A percentile compares a stretch with the other conserved stretches of the same genome.
These are phyloP conservation scores for Platanista minor DNA, from an alignment of 2,113 vertebrate species.

Conservation along the genomic window DNA sequence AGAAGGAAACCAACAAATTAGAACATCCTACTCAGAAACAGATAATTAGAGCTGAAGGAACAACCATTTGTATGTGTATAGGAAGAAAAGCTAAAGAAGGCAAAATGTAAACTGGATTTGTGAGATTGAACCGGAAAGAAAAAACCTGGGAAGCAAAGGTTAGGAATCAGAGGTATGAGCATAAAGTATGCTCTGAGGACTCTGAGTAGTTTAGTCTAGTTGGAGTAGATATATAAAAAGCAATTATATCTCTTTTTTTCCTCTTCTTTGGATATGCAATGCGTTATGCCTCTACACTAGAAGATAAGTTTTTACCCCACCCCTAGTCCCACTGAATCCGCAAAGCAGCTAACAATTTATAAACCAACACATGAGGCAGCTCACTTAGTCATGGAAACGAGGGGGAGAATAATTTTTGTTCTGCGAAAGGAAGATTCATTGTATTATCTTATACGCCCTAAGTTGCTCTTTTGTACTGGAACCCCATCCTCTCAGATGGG, in stretches of 20 bases:
- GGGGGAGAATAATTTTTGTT: background rate
- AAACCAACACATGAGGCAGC: background rate
- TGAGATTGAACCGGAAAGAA: background rate
- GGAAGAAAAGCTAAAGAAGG: background rate
- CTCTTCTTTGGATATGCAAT: background rate
- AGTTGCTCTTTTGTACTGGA: background rate
- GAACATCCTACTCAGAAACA: background rate
- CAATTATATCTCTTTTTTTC: background rate
- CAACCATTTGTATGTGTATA: background rate
- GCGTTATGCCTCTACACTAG: background rate
- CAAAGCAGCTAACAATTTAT: background rate
- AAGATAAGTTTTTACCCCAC: background rate
- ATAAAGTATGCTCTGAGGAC: no score
- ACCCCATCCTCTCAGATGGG: background rate
- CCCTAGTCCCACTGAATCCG: background rate
- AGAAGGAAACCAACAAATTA: background rate
- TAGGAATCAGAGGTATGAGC: background rate
- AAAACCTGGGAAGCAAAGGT: background rate
- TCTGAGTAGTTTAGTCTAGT: background rate
- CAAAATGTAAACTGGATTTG: background rate
- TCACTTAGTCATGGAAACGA: background rate
- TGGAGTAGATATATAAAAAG: background rate
- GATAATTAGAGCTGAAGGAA: background rate
- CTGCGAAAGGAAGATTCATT: background rate
- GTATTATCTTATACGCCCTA: background rate